A percentile compares a stretch with the other conserved stretches of the same genome.
Evolutionary conservation across 1,140 invertebrate species (phyloP).

Genomic region (Hylyphantes graminicola): DNA sequence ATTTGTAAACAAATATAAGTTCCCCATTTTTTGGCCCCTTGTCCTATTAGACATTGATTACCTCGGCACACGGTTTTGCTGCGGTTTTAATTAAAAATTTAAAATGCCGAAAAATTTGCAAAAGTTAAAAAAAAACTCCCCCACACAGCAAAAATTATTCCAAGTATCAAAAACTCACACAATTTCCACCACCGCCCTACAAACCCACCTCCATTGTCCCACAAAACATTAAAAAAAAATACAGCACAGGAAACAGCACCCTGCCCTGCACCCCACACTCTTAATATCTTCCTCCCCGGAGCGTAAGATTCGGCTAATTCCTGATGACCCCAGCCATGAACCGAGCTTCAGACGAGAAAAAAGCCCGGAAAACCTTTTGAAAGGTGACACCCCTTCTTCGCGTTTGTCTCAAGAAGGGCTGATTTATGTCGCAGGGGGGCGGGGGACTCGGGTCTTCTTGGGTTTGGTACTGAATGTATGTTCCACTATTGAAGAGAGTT

Average conservation of each 20-base stretch:
- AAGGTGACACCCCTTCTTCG: constrained; percentile 27
- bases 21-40: too few relatives aligned
- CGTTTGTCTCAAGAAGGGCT: constrained; percentile 34
- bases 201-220: neutral
- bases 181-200: too few relatives aligned
- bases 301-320: constrained; percentile 21
- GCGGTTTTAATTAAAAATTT: too few relatives aligned
- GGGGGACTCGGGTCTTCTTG: neutral
- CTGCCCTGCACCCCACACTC: neutral
- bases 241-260: constrained; percentile 23
- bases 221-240: neutral
- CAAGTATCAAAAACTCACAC: too few relatives aligned
- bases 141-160: too few relatives aligned
- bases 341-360: neutral
- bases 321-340: constrained; percentile 1
- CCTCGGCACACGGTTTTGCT: too few relatives aligned
- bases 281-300: constrained; percentile 33
- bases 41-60: too few relatives aligned
- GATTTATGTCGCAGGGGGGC: constrained; percentile 15
- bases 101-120: too few relatives aligned
- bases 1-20: too few relatives aligned
- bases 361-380: constrained; percentile 43
- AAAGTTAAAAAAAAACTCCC: too few relatives aligned
- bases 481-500: neutral
- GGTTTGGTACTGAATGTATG: neutral